Conservation (phyloP, 1,140 invertebrate species). For the honey bee (Apis mellifera) region Amel_HAv3.1 CM009935.2:2203501-2204000, state of each 20-base stretch:
- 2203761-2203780: background rate
- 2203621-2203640: constrained; percentile 14
- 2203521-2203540: constrained; percentile 48
- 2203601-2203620: constrained; percentile 55
- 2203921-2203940: background rate
- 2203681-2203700: background rate
- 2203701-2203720: background rate
- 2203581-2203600: constrained; percentile 48
- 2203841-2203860: rapidly evolving
- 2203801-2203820: background rate
- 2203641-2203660: constrained; percentile 22
- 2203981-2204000: no score
- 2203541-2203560: constrained; percentile 51
- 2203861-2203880: background rate
- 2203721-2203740: background rate
- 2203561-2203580: constrained; percentile 45
- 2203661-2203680: constrained; percentile 24
- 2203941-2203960: background rate
- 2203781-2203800: no score
- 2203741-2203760: background rate
- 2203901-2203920: background rate
- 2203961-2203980: background rate
- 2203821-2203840: background rate
- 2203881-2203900: background rate
- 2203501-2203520: constrained; percentile 19